phyloP scores from a whole-genome alignment of 2,797 vertebrate genomes.

The Enteromius anoplus region DNA sequence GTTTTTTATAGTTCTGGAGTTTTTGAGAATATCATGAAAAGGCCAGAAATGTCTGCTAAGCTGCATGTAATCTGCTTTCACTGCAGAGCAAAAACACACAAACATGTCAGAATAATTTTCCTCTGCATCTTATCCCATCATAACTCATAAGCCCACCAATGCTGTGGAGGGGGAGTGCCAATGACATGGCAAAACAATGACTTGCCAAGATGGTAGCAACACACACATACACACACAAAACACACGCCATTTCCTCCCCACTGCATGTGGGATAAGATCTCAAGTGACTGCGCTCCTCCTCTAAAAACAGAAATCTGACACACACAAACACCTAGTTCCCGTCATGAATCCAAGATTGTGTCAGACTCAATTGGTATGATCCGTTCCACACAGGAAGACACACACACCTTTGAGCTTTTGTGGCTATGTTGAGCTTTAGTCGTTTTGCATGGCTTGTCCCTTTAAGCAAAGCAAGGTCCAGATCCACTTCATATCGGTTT shows the following conservation, averaged over 20 bases:
- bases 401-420: constrained; percentile 26
- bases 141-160: constrained; percentile 37
- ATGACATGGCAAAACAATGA: constrained; percentile 42
- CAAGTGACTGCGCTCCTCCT: constrained; percentile 23
- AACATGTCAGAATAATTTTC: constrained; percentile 50
- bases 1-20: background rate
- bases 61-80: constrained; percentile 32
- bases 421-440: constrained; percentile 34
- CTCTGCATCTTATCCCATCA: constrained; percentile 42
- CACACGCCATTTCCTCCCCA: constrained; percentile 10
- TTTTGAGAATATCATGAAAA: constrained; percentile 32
- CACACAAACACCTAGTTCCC: constrained; percentile 26
- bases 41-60: constrained; percentile 40
- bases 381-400: constrained; percentile 27
- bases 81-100: constrained; percentile 35
- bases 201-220: constrained; percentile 25
- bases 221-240: background rate
- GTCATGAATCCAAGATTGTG: constrained; percentile 49
- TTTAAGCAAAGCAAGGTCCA: constrained; percentile 13
- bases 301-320: constrained; percentile 36
- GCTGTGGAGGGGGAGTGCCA: constrained; percentile 4
- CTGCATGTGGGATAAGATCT: constrained; percentile 26
- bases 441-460: constrained; percentile 41
- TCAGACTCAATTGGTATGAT: constrained; percentile 48
- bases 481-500: constrained; percentile 34